phyloP scores from a whole-genome alignment of 2,888 invertebrate species.

The Ethmia dodecea region DNA sequence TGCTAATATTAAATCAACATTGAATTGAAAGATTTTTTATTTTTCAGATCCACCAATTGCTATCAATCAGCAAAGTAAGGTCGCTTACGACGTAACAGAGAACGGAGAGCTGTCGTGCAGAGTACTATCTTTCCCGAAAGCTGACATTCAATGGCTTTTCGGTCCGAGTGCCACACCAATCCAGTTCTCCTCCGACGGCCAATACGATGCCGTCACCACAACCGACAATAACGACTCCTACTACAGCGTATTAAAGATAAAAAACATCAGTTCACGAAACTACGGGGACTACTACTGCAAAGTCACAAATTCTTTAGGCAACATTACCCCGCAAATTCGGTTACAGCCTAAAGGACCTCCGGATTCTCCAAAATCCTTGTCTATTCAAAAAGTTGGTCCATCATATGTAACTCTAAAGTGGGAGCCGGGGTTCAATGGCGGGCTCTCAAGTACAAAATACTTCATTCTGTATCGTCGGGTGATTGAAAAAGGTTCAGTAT shows the following conservation, averaged over 20 bases:
- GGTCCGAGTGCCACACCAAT: slow-evolving; percentile 85
- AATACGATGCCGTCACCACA: slow-evolving; percentile 90
- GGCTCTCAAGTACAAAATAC: slow-evolving; percentile 90
- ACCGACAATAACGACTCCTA: slow-evolving; percentile 91
- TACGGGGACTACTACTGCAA: slow-evolving; percentile 95
- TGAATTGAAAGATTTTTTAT: slow-evolving; percentile 3
- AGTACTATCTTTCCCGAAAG: slow-evolving; percentile 94
- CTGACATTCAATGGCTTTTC: slow-evolving; percentile 95
- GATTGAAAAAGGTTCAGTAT: slow-evolving; percentile 67
- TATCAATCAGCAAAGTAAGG: slow-evolving; percentile 90
- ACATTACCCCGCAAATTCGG: slow-evolving; percentile 84
- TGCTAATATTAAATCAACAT: too few species aligned
- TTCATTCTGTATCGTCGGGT: slow-evolving; percentile 89
- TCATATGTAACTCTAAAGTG: slow-evolving; percentile 89
- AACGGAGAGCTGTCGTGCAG: slow-evolving; percentile 92
- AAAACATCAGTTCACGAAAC: slow-evolving; percentile 87
- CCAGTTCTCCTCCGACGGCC: slow-evolving; percentile 88
- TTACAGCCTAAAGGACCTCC: slow-evolving; percentile 93
- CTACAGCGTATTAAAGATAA: slow-evolving; percentile 85
- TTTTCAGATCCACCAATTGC: slow-evolving; percentile 89
- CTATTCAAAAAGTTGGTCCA: slow-evolving; percentile 85
- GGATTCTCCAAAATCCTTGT: slow-evolving; percentile 86
- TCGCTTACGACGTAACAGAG: slow-evolving; percentile 90
- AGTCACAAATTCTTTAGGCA: slow-evolving; percentile 90
- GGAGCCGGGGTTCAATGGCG: slow-evolving; percentile 95